Conservation (phyloP, 2,797 vertebrate species). For the Chloroceryle amazona region DNA sequence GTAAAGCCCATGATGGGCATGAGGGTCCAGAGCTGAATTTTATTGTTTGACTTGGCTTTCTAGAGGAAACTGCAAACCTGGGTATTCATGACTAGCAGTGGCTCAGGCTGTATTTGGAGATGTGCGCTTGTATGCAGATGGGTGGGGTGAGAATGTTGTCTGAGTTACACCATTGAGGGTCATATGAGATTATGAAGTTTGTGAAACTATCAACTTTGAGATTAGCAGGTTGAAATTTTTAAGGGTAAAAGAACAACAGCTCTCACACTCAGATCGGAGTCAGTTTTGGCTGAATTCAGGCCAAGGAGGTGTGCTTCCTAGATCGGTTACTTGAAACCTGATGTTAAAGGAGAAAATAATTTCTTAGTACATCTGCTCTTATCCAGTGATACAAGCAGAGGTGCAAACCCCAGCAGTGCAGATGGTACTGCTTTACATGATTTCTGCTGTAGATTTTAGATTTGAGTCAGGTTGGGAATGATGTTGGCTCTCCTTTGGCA, state of each 20-base stretch:
- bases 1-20: rapidly evolving
- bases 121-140: background rate
- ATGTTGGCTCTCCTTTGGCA: background rate
- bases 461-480: background rate
- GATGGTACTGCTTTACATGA: background rate
- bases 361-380: background rate
- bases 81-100: rapidly evolving
- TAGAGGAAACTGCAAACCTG: background rate
- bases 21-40: background rate
- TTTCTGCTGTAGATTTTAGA: background rate
- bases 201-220: background rate
- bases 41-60: background rate
- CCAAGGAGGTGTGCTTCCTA: background rate
- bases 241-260: rapidly evolving
- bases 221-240: background rate
- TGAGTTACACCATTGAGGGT: too few relatives aligned
- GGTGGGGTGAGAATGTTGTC: rapidly evolving
- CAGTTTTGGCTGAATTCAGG: background rate
- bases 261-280: background rate
- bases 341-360: background rate
- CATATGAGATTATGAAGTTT: rapidly evolving
- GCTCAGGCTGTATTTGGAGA: background rate
- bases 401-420: background rate
- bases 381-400: background rate
- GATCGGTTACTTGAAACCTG: background rate